Base-by-base conservation (phyloP, 2,797 vertebrate genomes). In the Arrhamphus sclerolepis region DNA sequence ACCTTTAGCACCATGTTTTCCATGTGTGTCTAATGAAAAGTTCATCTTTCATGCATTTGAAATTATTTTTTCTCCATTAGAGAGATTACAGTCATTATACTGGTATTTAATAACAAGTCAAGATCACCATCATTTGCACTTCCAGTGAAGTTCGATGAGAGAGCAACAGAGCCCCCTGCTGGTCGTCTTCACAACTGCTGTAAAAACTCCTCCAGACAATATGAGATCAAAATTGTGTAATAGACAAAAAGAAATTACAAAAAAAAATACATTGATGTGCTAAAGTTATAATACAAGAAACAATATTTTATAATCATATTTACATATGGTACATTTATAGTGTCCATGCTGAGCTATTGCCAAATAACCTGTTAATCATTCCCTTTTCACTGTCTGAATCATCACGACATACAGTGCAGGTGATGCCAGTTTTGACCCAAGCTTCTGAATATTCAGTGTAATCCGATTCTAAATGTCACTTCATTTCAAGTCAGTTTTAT, bases 161-260 rank as follows among this genome's bases (percentile, higher is more conserved):
- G 58, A 34, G 56, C 59, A 77, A 74, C 40, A 84, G 72, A 16
- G 67, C 39, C 83, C 57, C 57, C 86, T 89, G 70, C 60, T 87
- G 88, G 77, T 50, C 56, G 54, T 42, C 49, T 56, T 16, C 8
- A 40, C 65, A 62, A 56, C 41, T 66, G 7, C 57, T 42, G 39
- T 40, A 26, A 4, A 6, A 58, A 59, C 68, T 73, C 62, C 58
- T 49, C 54, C 42, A 59, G 65, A 80, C 56, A 77, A 71, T n/a
- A 73, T 14, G 17, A 52, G 41, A 50, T 39, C 41, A n/a, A 71
- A 4, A 52, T 63, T 29, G 6, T 39, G 60, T 18, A 51, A 69
- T 17, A 73, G 22, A 70, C 39, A 69, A 43, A 40, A 53, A 64
- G 74, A 18, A 52, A 62, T 6, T 41, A 41, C 40, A 42, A 21